Evolutionary conservation across 2,888 invertebrate genomes (phyloP), one percentile per base, ranked within the genome.

Genomic region (Eristalis pertinax): DNA sequence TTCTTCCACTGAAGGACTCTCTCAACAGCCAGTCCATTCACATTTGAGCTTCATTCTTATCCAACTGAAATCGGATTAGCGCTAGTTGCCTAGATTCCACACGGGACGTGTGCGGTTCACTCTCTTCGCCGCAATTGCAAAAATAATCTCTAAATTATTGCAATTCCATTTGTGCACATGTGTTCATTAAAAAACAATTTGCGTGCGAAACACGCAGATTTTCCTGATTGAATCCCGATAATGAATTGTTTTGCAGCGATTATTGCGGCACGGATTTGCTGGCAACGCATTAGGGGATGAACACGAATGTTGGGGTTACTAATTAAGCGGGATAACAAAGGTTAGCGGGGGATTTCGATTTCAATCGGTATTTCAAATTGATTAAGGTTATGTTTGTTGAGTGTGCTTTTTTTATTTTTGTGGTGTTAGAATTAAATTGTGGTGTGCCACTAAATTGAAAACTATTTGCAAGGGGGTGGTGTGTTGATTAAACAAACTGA

Each of bases 211-310:
- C 50, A 50, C 19, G 50, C 50, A 50, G 19, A 50, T 69, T 69
- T 35, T 22, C 1, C 22, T 13, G 35, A 56, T 22, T 32, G 19
- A 56, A 60, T 38, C 38, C 38, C 13, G 60, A 60, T 70, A 70
- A 60, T 60, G 60, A 60, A 70, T 70, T 38, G 70, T 70, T 60
- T 38, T 35, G 24, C 24, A 38, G 38, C 38, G 24, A 24, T 60
- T 60, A 60, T 60, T 26, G 70, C 22, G 70, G 70, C n/a, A 15
- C 0, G 35, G 22, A 56, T 69, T 58, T 58, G 13, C 38, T 35
- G 32, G 15, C 1, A 69, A 35, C 35, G 22, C 19, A 35, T 56
- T 58, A 35, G 58, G 22, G 58, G 24, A 58, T 35, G 56, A 32
- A 22, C 56, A 13, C 32, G 56, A 56, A 29, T 56, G 29, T 56